phyloP scores from a whole-genome alignment of 2,888 invertebrate species.

The Pachliopta kotzebuea region DNA sequence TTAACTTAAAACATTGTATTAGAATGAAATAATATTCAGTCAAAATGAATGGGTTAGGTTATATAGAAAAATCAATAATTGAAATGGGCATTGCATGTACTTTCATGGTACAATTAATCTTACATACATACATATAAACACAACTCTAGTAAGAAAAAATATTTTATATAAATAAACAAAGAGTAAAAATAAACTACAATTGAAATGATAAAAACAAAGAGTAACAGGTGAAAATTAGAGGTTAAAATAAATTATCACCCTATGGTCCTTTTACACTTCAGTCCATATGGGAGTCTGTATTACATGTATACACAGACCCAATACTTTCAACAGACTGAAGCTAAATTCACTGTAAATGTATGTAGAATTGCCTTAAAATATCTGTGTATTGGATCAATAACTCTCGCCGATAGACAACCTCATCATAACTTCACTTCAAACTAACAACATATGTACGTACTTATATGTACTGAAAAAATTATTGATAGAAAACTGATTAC shows the following conservation, averaged over 20 bases:
- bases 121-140: background rate
- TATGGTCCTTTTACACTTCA: background rate
- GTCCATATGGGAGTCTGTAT: background rate
- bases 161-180: too few relatives aligned
- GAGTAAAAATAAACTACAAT: too few relatives aligned
- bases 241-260: constrained; percentile 4
- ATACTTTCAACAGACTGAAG: constrained; percentile 28
- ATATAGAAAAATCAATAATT: too few relatives aligned
- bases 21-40: too few relatives aligned
- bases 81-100: too few relatives aligned
- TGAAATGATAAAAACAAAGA: background rate
- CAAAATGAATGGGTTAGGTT: background rate
- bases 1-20: too few relatives aligned
- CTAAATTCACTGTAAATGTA: constrained; percentile 32
- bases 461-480: background rate
- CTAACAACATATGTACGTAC: background rate
- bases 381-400: constrained; percentile 27
- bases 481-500: constrained; percentile 63
- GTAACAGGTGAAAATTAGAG: constrained; percentile 16
- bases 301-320: background rate
- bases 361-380: constrained; percentile 17
- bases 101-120: background rate
- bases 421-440: constrained; percentile 10
- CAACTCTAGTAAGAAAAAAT: background rate
- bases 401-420: constrained; percentile 24